A percentile compares a stretch with the other conserved stretches of the same genome.
These are phyloP conservation scores for Drosophila ohnishii DNA, from an alignment of 1,140 invertebrate species.

Conservation along the genomic window DNA sequence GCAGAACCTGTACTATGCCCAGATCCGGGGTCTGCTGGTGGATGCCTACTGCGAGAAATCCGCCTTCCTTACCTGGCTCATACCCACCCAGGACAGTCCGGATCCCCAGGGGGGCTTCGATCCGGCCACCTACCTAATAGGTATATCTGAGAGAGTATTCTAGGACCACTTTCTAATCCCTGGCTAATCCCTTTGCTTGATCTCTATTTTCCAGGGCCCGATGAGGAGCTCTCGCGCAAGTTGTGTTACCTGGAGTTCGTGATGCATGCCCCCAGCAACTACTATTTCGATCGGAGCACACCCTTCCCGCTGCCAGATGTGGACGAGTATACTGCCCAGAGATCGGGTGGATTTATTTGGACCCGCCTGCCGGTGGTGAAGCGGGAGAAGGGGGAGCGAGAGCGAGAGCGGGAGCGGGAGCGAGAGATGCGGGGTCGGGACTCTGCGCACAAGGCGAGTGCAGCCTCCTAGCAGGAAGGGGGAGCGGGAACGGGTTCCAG, in stretches of 20 bases:
- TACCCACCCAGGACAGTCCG: conserved; percentile 93
- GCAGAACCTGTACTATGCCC: conserved; percentile 93
- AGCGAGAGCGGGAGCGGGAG: not conserved
- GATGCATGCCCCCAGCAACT: conserved; percentile 96
- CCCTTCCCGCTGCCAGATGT: conserved; percentile 88
- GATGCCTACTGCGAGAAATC: conserved; percentile 97
- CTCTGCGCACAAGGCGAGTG: conserved; percentile 13
- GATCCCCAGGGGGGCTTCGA: conserved; percentile 91
- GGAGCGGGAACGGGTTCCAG: not conserved
- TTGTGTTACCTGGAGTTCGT: conserved; percentile 95
- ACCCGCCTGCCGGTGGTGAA: conserved; percentile 82
- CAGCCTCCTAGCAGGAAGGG: conserved; percentile 32
- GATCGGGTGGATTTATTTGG: conserved; percentile 88
- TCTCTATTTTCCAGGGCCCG: conserved; percentile 87
- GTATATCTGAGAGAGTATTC: conserved; percentile 1
- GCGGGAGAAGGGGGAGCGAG: conserved; percentile 51
- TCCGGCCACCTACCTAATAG: conserved; percentile 95
- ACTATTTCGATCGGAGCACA: conserved; percentile 90
- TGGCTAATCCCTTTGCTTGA: not conserved
- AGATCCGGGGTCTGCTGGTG: conserved; percentile 93
- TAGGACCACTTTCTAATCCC: too few relatives aligned
- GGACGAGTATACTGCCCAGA: conserved; percentile 82
- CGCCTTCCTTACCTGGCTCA: conserved; percentile 95
- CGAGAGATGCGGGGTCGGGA: conserved; percentile 12
- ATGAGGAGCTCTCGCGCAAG: conserved; percentile 94